Base-by-base conservation (phyloP, 2,113 vertebrate genomes). In the Pluvialis apricaria region DNA sequence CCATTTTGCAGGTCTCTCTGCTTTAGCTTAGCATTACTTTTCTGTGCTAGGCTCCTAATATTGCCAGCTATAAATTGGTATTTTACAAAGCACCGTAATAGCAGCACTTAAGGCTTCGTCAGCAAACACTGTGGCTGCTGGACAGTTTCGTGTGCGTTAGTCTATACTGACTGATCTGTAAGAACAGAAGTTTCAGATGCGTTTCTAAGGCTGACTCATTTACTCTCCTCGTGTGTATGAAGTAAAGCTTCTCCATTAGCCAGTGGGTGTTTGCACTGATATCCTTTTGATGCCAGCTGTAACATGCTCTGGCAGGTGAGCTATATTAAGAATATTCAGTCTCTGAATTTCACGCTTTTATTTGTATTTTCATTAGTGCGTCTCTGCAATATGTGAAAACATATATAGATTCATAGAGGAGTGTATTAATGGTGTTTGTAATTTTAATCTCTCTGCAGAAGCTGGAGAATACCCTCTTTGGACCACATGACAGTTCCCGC, bases 401-500 rank as follows among this genome's bases (percentile, higher is more conserved):
- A 36, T 31, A 16, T 6, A 26, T 8, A 13, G 49, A 44, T 57
- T 62, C 2, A 3, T 9, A 12, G 28, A 58, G 13, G 13, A 42
- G 9, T 51, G 7, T 60, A 6, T 54, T 90, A 32, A 86, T 75
- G 31, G 19, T 47, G 65, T 84, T 65, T 47, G 17, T 69, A 11
- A 82, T 83, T 54, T 88, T 13, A 69, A 91, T 93, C 38, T 95
- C n/a, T 82, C 88, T 93, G 40, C 95, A 98, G 98, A 98, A 85
- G 65, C 91, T 98, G 71, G 98, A 99, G 96, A 98, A 98, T 26
- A 78, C 88, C 8, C 96, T 99, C 75, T 99, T 99, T 93, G 99
- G 99, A 71, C 99, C 99, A 34, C 99, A 99, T 34, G 99, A 99
- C 94, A 97, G 97, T 19, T 99, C 99, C 54, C 98, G 95, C 13